These are phyloP conservation scores for Indri indri DNA, from an alignment of 2,113 vertebrate species.

Conservation along the genomic window DNA sequence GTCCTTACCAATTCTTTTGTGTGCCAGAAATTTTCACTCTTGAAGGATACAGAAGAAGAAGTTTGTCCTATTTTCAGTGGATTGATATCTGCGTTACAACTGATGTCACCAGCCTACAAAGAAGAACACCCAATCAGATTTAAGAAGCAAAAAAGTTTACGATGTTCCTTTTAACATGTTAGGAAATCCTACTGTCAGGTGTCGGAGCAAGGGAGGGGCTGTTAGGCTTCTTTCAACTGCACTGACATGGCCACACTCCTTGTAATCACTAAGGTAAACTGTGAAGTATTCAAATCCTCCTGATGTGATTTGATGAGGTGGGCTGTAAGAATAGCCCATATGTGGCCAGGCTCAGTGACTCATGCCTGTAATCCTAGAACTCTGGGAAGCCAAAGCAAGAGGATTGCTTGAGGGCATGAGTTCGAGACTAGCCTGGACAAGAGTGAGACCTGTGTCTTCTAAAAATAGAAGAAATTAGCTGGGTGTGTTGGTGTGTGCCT, in stretches of 20 bases:
- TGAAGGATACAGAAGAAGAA: slow-evolving; percentile 83
- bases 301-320: not conserved
- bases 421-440: too few species aligned
- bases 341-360: too few species aligned
- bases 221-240: not conserved
- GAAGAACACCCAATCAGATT: not conserved
- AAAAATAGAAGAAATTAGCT: too few species aligned
- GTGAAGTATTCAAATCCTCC: not conserved
- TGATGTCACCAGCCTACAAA: slow-evolving; percentile 86
- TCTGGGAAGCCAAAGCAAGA: too few species aligned
- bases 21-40: slow-evolving; percentile 86
- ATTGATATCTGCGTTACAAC: slow-evolving; percentile 87
- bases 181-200: not conserved
- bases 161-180: not conserved
- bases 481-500: too few species aligned
- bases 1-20: slow-evolving; percentile 87
- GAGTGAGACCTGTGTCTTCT: too few species aligned
- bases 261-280: fast-evolving
- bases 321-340: too few species aligned
- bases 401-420: too few species aligned
- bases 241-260: not conserved
- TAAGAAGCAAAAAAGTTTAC: not conserved
- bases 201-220: fast-evolving
- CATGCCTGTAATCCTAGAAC: too few species aligned
- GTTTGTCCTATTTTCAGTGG: slow-evolving; percentile 86